Percentiles rank a stretch among this genome's conserved stretches.
phyloP scores from a whole-genome alignment of 2,797 vertebrate genomes.

The Leptoclinus maculatus region DNA sequence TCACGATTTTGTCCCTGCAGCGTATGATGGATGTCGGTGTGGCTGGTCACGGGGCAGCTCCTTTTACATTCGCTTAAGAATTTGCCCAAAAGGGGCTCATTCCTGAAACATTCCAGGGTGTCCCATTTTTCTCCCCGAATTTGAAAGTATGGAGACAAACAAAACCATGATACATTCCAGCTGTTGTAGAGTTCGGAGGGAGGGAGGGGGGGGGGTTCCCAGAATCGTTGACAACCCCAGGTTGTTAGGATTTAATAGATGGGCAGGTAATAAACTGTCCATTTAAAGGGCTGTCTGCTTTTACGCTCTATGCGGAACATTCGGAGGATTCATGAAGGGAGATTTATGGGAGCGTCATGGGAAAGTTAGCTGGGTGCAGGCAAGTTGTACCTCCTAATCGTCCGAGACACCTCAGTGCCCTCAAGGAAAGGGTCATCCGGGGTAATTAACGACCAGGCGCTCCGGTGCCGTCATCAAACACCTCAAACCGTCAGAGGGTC shows the following conservation, averaged over 20 bases:
- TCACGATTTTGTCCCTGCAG: conserved; percentile 38
- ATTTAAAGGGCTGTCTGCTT: conserved; percentile 27
- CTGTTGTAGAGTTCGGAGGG: background rate
- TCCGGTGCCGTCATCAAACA: conserved; percentile 57
- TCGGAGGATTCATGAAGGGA: conserved; percentile 43
- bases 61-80: conserved; percentile 44
- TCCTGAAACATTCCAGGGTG: conserved; percentile 64
- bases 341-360: conserved; percentile 69
- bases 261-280: conserved; percentile 19
- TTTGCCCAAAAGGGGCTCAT: conserved; percentile 57
- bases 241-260: conserved; percentile 15
- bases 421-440: conserved; percentile 56
- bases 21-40: conserved; percentile 51
- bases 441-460: conserved; percentile 62
- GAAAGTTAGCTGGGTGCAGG: conserved; percentile 57
- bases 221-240: conserved; percentile 5
- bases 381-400: conserved; percentile 64
- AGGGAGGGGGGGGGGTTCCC: conserved; percentile 1
- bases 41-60: conserved; percentile 23
- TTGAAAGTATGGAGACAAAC: conserved; percentile 23
- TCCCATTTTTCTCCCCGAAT: conserved; percentile 38
- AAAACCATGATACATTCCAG: conserved; percentile 36
- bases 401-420: conserved; percentile 50
- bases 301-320: conserved; percentile 37
- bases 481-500: conserved; percentile 43